Evolutionary conservation across 2,888 invertebrate species (phyloP).

Genomic region (Drosophila kuntzei): DNA sequence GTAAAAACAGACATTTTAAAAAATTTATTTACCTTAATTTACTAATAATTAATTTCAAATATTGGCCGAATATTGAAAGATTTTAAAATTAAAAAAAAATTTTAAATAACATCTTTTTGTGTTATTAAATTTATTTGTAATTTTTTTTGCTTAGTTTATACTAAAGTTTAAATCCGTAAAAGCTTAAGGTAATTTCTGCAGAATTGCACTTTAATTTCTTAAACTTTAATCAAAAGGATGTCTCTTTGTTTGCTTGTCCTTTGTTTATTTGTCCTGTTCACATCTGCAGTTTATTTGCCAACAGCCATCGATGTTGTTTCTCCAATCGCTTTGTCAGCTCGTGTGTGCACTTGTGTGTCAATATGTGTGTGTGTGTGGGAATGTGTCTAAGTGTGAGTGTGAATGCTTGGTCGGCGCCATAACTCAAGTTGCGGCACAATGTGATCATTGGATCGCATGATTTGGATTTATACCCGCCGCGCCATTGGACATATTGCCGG

Average conservation of each 20-base stretch:
- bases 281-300: slow-evolving; percentile 73
- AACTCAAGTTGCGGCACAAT: slow-evolving; percentile 79
- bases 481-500: slow-evolving; percentile 81
- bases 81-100: too few relatives aligned
- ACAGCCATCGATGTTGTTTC: slow-evolving; percentile 60
- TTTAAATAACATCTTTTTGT: too few relatives aligned
- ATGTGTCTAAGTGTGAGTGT: slow-evolving; percentile 25
- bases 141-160: not conserved
- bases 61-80: too few relatives aligned
- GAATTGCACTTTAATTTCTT: slow-evolving; percentile 1
- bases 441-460: slow-evolving; percentile 81
- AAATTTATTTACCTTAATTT: not conserved
- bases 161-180: too few relatives aligned
- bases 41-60: too few relatives aligned
- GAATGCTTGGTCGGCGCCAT: slow-evolving; percentile 65
- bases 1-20: not conserved
- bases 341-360: slow-evolving; percentile 10
- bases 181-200: slow-evolving; percentile 3
- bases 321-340: slow-evolving; percentile 49
- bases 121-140: too few relatives aligned
- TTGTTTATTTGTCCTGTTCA: slow-evolving; percentile 60
- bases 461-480: slow-evolving; percentile 78
- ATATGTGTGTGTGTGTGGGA: slow-evolving; percentile 19
- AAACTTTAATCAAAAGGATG: slow-evolving; percentile 28
- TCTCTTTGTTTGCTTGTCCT: slow-evolving; percentile 22